These are phyloP conservation scores for Microctenopoma lineatum DNA, from an alignment of 2,797 vertebrate species.

Conservation along the genomic window DNA sequence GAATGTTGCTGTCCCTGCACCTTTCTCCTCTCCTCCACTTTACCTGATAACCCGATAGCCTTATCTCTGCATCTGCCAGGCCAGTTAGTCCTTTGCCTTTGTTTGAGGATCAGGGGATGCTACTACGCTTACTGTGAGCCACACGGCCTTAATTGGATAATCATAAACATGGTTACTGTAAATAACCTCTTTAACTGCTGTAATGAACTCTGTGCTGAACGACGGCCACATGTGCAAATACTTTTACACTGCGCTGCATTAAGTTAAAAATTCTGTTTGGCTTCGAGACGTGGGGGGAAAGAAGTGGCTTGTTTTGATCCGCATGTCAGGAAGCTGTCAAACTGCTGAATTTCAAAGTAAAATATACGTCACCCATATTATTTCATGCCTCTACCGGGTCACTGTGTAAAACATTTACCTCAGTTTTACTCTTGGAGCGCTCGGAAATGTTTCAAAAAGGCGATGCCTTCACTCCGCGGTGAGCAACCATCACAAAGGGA, in stretches of 20 bases:
- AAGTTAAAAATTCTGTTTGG: conserved; percentile 44
- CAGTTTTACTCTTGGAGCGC: conserved; percentile 37
- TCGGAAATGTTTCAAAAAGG: conserved; percentile 68
- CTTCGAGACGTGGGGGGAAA: conserved; percentile 26
- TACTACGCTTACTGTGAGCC: conserved; percentile 32
- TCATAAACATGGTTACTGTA: conserved; percentile 15
- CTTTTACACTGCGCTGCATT: conserved; percentile 31
- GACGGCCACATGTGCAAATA: conserved; percentile 59
- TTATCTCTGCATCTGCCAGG: conserved; percentile 70
- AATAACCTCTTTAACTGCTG: conserved; percentile 24
- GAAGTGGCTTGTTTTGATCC: conserved; percentile 20
- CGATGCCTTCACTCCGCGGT: conserved; percentile 67
- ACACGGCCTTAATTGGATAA: conserved; percentile 26
- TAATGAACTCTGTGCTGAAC: conserved; percentile 31
- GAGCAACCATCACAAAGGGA: conserved; percentile 75
- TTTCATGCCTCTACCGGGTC: conserved; percentile 1
- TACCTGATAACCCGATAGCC: conserved; percentile 50
- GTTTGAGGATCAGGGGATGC: conserved; percentile 57
- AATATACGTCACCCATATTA: conserved; percentile 8
- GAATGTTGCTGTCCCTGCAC: conserved; percentile 51
- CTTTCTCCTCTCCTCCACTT: conserved; percentile 50
- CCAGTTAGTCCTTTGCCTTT: conserved; percentile 49
- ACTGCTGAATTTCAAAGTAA: neutral
- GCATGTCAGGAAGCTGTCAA: conserved; percentile 15
- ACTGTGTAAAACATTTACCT: conserved; percentile 16